Base-by-base conservation (phyloP, 2,113 vertebrate genomes). In the Aegithalos caudatus region DNA sequence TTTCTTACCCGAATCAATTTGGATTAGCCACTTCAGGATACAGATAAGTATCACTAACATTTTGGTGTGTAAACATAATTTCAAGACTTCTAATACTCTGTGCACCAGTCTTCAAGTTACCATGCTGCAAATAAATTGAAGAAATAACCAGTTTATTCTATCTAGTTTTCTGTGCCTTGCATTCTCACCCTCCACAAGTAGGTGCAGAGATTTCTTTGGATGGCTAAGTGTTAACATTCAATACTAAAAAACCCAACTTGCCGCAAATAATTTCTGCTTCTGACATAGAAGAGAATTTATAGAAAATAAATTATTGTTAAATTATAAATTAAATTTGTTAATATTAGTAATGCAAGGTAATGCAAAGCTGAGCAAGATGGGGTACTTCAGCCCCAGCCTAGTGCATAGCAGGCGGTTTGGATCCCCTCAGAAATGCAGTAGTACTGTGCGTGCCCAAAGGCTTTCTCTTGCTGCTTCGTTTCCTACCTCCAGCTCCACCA, bases 51-150 rank as follows among this genome's bases (percentile, higher is more conserved):
- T 78, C 65, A 66, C 22, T 71, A 47, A 58, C 28, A 6, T 51
- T 37, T 38, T 84, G 53, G 20, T 78, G 47, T 86, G 45, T 81
- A 81, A 88, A 60, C 40, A 29, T 69, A 47, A 37, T 66, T 88
- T 88, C 31, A 70, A 70, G 69, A 48, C 19, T 90, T 77, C 50
- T 54, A 28, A 73, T 62, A 47, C 22, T 67, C 11, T 91, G 61
- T 91, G 74, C 81, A 60, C 78, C 61, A 62, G 16, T 62, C 67
- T 86, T 82, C 48, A 60, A 90, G n/a, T 77, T 83, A 82, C 61
- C 40, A 45, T 61, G 74, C 83, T 92, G 76, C 50, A 86, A 96
- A 94, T 95, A 92, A 92, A 95, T 88, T 48, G 21, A 7, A 72
- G 69, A 90, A 54, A 35, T 48, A 58, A 77, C 14, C 28, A 10